phyloP scores from a whole-genome alignment of 2,888 invertebrate species.

The Lagria hirta region DNA sequence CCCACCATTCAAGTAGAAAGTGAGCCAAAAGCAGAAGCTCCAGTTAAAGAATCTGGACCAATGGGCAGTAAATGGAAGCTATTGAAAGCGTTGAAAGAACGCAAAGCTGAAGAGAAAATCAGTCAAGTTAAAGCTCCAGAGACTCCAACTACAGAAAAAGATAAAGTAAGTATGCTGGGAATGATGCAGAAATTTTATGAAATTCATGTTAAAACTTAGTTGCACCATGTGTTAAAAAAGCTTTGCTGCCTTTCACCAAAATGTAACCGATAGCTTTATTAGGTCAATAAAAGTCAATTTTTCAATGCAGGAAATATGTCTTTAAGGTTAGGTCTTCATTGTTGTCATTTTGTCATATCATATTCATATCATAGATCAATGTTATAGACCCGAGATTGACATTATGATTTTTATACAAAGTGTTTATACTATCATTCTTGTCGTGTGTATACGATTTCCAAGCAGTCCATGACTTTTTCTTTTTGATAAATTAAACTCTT shows the following conservation, averaged over 20 bases:
- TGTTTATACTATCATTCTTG: slow-evolving; percentile 28
- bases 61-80: slow-evolving; percentile 89
- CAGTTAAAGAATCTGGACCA: slow-evolving; percentile 10
- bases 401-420: slow-evolving; percentile 22
- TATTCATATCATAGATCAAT: slow-evolving; percentile 10
- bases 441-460: too few species aligned
- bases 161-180: slow-evolving; percentile 71
- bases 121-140: slow-evolving; percentile 67
- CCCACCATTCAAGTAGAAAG: slow-evolving; percentile 41
- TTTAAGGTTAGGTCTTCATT: slow-evolving; percentile 5
- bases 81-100: slow-evolving; percentile 83
- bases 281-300: slow-evolving; percentile 29
- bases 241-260: slow-evolving; percentile 28
- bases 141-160: slow-evolving; percentile 65
- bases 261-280: slow-evolving; percentile 12
- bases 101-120: slow-evolving; percentile 83
- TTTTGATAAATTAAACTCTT: too few species aligned
- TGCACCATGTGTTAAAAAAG: slow-evolving; percentile 32
- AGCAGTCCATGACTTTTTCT: too few species aligned
- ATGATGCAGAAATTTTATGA: slow-evolving; percentile 70
- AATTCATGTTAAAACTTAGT: slow-evolving; percentile 65
- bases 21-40: slow-evolving; percentile 6
- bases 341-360: slow-evolving; percentile 18
- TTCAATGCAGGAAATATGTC: slow-evolving; percentile 26
- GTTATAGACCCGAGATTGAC: slow-evolving; percentile 24